Base-by-base conservation (phyloP, 2,113 vertebrate species). In the Isichthys henryi region DNA sequence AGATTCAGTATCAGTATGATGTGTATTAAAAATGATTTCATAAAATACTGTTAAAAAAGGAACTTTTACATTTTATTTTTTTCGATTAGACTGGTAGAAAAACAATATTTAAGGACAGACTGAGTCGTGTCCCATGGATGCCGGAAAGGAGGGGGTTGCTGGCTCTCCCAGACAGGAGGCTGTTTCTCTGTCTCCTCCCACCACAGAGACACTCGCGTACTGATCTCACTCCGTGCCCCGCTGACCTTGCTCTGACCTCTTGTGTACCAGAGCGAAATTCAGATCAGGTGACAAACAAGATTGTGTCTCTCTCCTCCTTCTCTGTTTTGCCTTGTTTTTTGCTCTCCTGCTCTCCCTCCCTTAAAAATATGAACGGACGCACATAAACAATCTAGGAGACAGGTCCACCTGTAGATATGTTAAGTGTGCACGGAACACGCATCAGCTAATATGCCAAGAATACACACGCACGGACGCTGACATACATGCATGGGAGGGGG, bases 271-370 rank as follows among this genome's bases (percentile, higher is more conserved):
- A 84, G 58, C 2, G 21, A 66, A 27, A 50, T 35, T 87, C 45
- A 17, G n/a, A 52, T 53, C 50, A 87, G 31, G 48, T 56, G 85
- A 56, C 85, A 87, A 87, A 56, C 49, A 87, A 87, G 48, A 53
- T 87, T 56, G 85, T 87, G 9, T 87, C 85, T 56, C 4, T 39
- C 85, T 87, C n/a, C 5, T 87, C 48, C 31, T n/a, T 39, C 27
- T 10, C 49, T 23, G 2, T 87, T 56, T 31, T 39, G 48, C 49
- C 83, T 39, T 19, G 45, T 39, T 15, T 56, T 8, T 35, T 35
- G n/a, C 50, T 53, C 9, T 9, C 11, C 50, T 10, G 45, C 5
- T n/a, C 85, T 39, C 50, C n/a, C 50, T 39, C 49, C 27, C 85
- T 53, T 35, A 56, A 5, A 35, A 52, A 87, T 5, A 52, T 39